Conservation (phyloP, 2,113 vertebrate species). For the Pardalotus punctatus region DNA sequence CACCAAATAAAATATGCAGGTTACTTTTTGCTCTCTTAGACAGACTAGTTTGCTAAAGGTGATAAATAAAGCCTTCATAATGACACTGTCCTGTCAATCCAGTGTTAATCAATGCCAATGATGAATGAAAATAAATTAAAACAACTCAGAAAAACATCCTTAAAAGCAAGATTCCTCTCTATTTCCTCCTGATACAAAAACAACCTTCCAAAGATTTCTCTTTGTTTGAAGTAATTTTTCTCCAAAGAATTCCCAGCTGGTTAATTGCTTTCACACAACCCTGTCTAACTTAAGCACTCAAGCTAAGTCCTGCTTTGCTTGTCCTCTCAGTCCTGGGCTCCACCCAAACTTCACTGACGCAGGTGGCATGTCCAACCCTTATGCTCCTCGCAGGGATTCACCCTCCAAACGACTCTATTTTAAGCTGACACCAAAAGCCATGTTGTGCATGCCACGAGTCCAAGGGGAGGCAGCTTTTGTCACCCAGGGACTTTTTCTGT, state of each 20-base stretch:
- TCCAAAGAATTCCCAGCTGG: neutral
- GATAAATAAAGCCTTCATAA: neutral
- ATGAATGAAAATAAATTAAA: neutral
- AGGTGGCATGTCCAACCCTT: neutral
- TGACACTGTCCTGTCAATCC: neutral
- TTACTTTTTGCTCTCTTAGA: neutral
- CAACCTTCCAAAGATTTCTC: neutral
- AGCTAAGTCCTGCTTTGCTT: neutral
- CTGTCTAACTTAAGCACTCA: neutral
- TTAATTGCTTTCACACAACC: neutral
- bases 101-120: neutral
- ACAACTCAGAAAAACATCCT: neutral
- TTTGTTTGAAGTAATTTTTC: neutral
- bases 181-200: neutral
- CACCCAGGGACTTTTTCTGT: neutral
- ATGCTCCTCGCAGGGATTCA: neutral
- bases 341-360: neutral
- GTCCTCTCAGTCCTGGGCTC: neutral
- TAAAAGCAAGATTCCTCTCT: neutral
- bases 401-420: neutral
- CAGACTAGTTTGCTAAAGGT: neutral
- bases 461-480: neutral
- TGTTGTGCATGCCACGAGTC: rapidly evolving
- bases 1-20: neutral
- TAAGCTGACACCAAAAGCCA: neutral